Conservation (phyloP, 2,797 vertebrate genomes). For the Danionella dracula region DNA sequence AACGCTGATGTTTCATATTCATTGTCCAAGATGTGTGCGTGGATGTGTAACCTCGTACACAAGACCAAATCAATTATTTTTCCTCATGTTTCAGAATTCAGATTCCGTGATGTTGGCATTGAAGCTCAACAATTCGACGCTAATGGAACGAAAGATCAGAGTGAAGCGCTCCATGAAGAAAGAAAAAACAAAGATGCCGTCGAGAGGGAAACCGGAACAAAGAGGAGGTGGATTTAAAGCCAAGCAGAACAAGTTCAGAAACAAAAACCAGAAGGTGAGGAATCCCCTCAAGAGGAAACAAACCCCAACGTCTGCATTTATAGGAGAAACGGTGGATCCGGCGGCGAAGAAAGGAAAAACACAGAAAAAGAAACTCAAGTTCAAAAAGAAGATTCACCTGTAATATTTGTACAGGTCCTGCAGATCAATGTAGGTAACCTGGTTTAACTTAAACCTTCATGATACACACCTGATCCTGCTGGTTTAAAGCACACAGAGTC, state of each 20-base stretch:
- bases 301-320: conserved; percentile 46
- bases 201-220: background rate
- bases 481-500: no score
- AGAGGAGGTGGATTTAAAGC: conserved; percentile 1
- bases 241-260: background rate
- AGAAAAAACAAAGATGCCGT: conserved; percentile 47
- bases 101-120: conserved; percentile 70
- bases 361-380: conserved; percentile 56
- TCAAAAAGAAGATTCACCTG: conserved; percentile 47
- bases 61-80: no score
- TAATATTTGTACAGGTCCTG: no score
- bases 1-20: no score
- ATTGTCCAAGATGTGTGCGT: no score
- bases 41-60: no score
- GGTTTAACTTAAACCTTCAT: no score
- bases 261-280: conserved; percentile 17
- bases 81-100: conserved; percentile 47
- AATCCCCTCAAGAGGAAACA: background rate
- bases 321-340: conserved; percentile 61
- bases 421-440: no score
- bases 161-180: conserved; percentile 68
- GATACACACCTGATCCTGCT: no score
- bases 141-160: conserved; percentile 60
- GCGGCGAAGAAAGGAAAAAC: conserved; percentile 47
- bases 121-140: conserved; percentile 57